Base-by-base conservation (phyloP, 2,113 vertebrate genomes). In the Albula goreensis region DNA sequence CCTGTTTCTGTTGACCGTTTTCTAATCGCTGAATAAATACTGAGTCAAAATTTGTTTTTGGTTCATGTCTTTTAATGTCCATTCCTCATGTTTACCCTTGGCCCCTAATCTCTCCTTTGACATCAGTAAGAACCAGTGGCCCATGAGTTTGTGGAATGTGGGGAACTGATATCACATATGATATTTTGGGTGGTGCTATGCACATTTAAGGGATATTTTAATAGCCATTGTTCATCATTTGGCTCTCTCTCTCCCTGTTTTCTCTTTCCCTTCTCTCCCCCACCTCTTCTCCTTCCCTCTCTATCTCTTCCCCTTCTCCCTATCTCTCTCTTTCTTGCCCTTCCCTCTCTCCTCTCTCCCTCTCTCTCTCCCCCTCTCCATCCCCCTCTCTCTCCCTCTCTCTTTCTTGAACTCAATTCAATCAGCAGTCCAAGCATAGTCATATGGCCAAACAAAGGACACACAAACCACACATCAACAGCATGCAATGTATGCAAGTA, bases 261-360 rank as follows among this genome's bases (percentile, higher is more conserved):
- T 84, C 50, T 80, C 85, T 85, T 19, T 9, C 11, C 74, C 85
- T 88, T 79, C 84, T 87, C 85, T 70, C 81, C 83, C 52, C 56
- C 22, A 56, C 50, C 56, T 86, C 66, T 41, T 41, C 31, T 86
- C 22, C 82, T 60, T 88, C 82, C 86, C 85, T 41, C 77, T 81
- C 88, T 86, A 83, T 78, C 78, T 85, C 41, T 85, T 48, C 1
- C 56, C 81, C 48, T 19, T 85, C 56, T 4, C 56, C 81, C 48
- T 19, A 4, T 50, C 79, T 25, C 17, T 66, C 57, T 60, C 86
- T 84, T 49, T 80, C 85, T 84, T 19, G 8, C 11, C 74, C 85
- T 88, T 79, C 84, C 87, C 85, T 70, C 81, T 57, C 60, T 66
- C 79, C 56, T 49, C 74, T 57, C 56, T 86, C 85, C 85, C 82